Conservation (phyloP, 2,113 vertebrate species). For the Otis tarda region DNA sequence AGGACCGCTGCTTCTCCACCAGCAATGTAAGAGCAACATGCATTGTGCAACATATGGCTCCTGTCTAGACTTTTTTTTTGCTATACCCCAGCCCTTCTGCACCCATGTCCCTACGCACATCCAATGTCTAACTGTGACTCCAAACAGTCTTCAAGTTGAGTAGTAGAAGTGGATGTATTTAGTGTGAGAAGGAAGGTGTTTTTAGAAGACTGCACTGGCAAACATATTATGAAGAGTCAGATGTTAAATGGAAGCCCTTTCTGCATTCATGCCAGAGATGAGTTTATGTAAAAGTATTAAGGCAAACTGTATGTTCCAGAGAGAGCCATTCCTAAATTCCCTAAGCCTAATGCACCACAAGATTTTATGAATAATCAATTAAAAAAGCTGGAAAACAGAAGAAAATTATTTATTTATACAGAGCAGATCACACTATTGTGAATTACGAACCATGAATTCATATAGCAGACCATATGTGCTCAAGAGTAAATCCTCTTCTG, state of each 20-base stretch:
- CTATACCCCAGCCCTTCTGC: not conserved
- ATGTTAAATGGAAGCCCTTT: not conserved
- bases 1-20: not conserved
- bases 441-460: not conserved
- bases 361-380: not conserved
- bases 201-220: not conserved
- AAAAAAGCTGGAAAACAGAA: not conserved
- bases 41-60: not conserved
- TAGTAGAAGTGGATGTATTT: not conserved
- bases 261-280: not conserved
- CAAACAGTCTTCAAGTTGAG: not conserved
- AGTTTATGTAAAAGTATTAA: not conserved
- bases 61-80: not conserved
- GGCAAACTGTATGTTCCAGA: not conserved
- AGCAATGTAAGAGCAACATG: accelerated
- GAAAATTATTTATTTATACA: not conserved
- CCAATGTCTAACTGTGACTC: not conserved
- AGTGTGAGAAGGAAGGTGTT: not conserved
- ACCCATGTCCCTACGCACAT: not conserved
- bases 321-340: not conserved
- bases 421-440: not conserved
- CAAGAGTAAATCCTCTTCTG: not conserved
- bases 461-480: not conserved
- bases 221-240: not conserved
- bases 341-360: not conserved